phyloP scores from a whole-genome alignment of 2,113 vertebrate genomes.

The Anhinga rufa region DNA sequence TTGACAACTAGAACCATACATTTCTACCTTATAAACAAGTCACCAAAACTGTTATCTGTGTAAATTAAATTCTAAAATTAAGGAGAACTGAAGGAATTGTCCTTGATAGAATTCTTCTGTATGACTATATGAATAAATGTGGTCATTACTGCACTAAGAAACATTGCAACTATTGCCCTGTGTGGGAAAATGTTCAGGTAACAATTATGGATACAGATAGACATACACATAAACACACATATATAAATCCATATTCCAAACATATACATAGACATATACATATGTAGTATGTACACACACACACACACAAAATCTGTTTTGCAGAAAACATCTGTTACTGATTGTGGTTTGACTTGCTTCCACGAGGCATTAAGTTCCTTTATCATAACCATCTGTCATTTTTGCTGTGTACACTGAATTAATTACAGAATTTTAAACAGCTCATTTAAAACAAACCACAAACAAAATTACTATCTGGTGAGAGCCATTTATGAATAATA shows the following conservation, averaged over 20 bases:
- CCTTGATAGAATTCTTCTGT: background rate
- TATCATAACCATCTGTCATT: slow-evolving; percentile 66
- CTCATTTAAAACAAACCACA: slow-evolving; percentile 48
- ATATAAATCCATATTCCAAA: background rate
- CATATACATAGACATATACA: background rate
- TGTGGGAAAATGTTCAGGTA: background rate
- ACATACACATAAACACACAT: background rate
- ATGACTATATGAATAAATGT: background rate
- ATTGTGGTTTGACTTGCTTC: slow-evolving; percentile 45
- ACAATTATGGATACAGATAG: background rate
- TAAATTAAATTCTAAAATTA: background rate
- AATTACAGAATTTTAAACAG: slow-evolving; percentile 64
- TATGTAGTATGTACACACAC: background rate
- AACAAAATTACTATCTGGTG: slow-evolving; percentile 40
- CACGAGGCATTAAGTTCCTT: slow-evolving; percentile 34
- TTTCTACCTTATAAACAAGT: background rate
- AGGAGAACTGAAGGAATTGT: background rate
- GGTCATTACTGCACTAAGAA: background rate
- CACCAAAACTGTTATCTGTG: background rate
- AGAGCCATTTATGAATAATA: slow-evolving; percentile 25
- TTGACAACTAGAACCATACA: background rate
- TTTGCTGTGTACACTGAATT: slow-evolving; percentile 44
- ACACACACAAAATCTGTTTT: background rate
- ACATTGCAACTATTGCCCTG: background rate
- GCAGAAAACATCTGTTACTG: slow-evolving; percentile 46